Percentiles rank a stretch among this genome's conserved stretches.
Evolutionary conservation across 2,797 vertebrate genomes (phyloP).

Genomic region (Neoniphon sammara): DNA sequence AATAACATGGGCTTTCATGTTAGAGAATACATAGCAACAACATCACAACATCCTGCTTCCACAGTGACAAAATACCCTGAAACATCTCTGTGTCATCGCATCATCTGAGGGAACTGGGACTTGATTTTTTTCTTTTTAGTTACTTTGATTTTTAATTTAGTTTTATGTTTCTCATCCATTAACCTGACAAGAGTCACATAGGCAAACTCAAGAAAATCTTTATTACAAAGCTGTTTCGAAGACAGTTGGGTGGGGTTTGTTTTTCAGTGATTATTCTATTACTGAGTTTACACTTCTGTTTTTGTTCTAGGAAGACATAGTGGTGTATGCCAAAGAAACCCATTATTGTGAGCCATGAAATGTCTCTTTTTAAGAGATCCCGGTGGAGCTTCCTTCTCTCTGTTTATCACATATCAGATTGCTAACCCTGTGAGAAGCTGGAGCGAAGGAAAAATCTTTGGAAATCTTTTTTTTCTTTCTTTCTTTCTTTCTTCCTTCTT

Average conservation of each 20-base stretch:
- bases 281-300: constrained; percentile 17
- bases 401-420: constrained; percentile 51
- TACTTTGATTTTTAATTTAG: background rate
- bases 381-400: constrained; percentile 27
- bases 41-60: background rate
- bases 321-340: constrained; percentile 85
- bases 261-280: constrained; percentile 36
- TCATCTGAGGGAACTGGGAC: too few relatives aligned
- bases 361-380: constrained; percentile 48
- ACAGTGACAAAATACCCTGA: background rate
- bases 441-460: constrained; percentile 46
- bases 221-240: constrained; percentile 7
- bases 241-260: background rate
- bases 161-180: background rate
- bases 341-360: constrained; percentile 69
- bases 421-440: constrained; percentile 41
- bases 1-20: constrained; percentile 2
- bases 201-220: too few relatives aligned
- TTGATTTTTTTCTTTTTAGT: background rate
- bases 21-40: background rate
- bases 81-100: background rate
- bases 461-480: constrained; percentile 2
- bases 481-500: background rate
- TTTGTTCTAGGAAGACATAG: constrained; percentile 46
- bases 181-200: too few relatives aligned